Evolutionary conservation across 2,888 invertebrate species (phyloP), one percentile per base, ranked within the genome.

Genomic region (Nebria brevicollis): DNA sequence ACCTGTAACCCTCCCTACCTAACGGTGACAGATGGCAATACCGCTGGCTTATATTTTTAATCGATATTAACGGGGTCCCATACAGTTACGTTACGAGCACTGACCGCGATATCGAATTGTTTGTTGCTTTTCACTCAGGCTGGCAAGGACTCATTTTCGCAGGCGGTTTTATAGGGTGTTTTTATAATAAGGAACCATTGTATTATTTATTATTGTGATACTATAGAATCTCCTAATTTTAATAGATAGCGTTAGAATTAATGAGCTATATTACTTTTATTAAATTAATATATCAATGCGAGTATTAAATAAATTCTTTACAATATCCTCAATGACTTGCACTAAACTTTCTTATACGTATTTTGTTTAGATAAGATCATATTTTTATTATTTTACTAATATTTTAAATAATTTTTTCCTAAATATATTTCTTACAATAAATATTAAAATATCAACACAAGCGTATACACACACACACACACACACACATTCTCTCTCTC

Each of bases 61-160:
- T 25, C 25, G 68, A 68, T 68, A 68, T 25, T 68, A 68, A 25
- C 54, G 54, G 54, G 8, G 54, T 54, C 54, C 54, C 54, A 54
- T 54, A 86, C 85, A 84, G 85, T 85, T 86, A 85, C 82, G 77
- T 77, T 66, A 83, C 84, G 85, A 85, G 83, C 85, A 85, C 84
- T 84, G 85, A 85, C 85, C 85, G 82, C 84, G 66, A 43, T 54
- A 54, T 54, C 54, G 54, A 54, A 54, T 54, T 54, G 54, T 11
- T 11, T 54, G 54, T 11, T 54, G 54, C 54, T 11, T 54, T 54
- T 54, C 54, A 54, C 11, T 54, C 54, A 54, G 6, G 4, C 54
- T 7, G 6, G 54, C 54, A 54, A 13, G 13, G 54, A 13, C 11
- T 8, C 11, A 13, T 54, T 11, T 54, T 54, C 8, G 7, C 54